Conservation (phyloP, 2,888 invertebrate genomes). For the Drosophila nr. perissopoda region DNA sequence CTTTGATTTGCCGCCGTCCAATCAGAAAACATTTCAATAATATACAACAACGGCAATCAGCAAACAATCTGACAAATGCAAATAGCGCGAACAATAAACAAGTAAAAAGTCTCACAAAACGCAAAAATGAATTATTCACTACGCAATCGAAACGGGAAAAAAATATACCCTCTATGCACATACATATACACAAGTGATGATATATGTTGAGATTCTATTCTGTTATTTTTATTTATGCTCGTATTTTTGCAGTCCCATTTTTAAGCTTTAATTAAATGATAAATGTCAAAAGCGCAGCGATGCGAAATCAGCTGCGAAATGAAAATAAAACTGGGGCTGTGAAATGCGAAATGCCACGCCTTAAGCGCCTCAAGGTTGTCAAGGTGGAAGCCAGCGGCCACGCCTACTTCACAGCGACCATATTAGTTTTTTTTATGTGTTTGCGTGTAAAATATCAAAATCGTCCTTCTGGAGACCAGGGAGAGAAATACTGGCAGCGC, state of each 20-base stretch:
- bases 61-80: conserved; percentile 74
- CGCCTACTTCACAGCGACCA: conserved; percentile 16
- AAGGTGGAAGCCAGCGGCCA: conserved; percentile 16
- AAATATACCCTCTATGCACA: not conserved
- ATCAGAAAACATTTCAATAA: conserved; percentile 63
- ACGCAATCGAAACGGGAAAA: not conserved
- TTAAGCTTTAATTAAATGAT: conserved; percentile 66
- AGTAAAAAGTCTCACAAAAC: conserved; percentile 18
- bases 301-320: conserved; percentile 59
- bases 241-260: conserved; percentile 5
- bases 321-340: conserved; percentile 19
- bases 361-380: conserved; percentile 16
- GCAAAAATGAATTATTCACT: conserved; percentile 38
- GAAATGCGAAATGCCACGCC: conserved; percentile 3
- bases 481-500: conserved; percentile 24
- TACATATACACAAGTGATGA: not conserved
- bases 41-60: conserved; percentile 62
- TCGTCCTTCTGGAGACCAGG: conserved; percentile 21
- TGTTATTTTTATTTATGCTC: not conserved
- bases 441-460: conserved; percentile 25
- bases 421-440: conserved; percentile 22
- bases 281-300: conserved; percentile 49
- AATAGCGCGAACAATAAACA: conserved; percentile 43
- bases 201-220: not conserved
- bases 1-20: conserved; percentile 52